phyloP scores from a whole-genome alignment of 2,888 invertebrate genomes.

The Chloromyia formosa region DNA sequence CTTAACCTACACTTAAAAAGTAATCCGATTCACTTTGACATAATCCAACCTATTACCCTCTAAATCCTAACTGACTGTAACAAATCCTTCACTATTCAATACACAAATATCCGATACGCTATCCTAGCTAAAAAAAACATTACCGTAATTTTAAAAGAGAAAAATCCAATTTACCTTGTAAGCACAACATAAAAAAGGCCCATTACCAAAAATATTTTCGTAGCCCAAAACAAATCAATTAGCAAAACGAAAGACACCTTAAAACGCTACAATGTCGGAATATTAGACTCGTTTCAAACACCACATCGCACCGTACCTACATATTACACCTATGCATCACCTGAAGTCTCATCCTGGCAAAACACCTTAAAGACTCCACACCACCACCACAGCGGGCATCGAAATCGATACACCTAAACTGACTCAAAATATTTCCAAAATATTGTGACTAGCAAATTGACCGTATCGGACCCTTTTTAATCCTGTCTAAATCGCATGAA shows the following conservation, averaged over 20 bases:
- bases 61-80: conserved; percentile 30
- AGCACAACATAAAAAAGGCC: background rate
- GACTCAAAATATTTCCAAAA: conserved; percentile 37
- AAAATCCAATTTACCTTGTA: conserved; percentile 18
- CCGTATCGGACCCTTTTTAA: conserved; percentile 23
- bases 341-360: conserved; percentile 1
- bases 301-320: conserved; percentile 1
- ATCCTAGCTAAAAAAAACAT: background rate
- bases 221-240: conserved; percentile 41
- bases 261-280: background rate
- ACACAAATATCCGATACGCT: background rate
- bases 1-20: too few species aligned
- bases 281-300: background rate
- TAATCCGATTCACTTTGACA: background rate
- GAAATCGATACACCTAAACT: conserved; percentile 1
- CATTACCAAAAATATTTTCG: conserved; percentile 13
- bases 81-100: background rate
- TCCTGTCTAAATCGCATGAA: conserved; percentile 22
- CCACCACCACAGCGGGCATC: conserved; percentile 17
- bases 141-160: background rate
- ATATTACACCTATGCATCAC: background rate
- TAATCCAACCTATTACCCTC: background rate
- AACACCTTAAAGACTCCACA: too few species aligned
- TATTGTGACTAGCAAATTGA: conserved; percentile 32
- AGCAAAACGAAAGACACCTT: conserved; percentile 20